Base-by-base conservation (phyloP, 2,888 invertebrate species). In the Aelia acuminata region DNA sequence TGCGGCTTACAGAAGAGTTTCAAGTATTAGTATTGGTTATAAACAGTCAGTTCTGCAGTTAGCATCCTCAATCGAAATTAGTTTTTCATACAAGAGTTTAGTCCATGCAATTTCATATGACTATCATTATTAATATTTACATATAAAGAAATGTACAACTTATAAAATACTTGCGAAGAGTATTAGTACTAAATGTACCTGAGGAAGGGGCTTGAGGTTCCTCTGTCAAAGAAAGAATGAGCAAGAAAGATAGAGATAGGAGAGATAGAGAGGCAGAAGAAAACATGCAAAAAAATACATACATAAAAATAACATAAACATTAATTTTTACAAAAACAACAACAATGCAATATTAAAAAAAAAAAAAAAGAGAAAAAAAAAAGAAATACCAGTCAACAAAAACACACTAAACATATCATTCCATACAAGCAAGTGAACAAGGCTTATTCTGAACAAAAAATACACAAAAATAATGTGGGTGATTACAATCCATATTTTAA, bases 141-240 rank as follows among this genome's bases (percentile, higher is more conserved):
- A 70, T 2, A 70, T 31, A 80, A 47, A 80, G 43, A 43, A 35
- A 80, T 80, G n/a, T 43, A 43, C 22, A 80, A 80, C n/a, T 43
- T 80, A 80, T 31, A 43, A 35, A 80, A 80, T 80, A 80, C n/a
- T 22, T 43, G 5, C 39, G 80, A 47, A 80, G 43, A 80, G 2
- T 53, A 85, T 85, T 85, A 85, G 85, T 57, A 53, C 50, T 85
- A 53, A 31, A 53, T 53, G 63, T 87, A 87, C 87, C 87, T 87
- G 63, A 80, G 80, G 75, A 75, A 39, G 63, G 63, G 63, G 47
- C 35, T 43, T 63, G 87, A 31, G 63, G 87, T 87, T 87, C 87
- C 70, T 87, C 87, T 87, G 87, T 63, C 70, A 87, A 87, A 70
- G 63, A 87, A 87, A 87, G 87, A 87, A 63, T 87, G 87, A 87